Evolutionary conservation across 2,888 invertebrate species (phyloP).

Genomic region (Philopedon plagiatum): DNA sequence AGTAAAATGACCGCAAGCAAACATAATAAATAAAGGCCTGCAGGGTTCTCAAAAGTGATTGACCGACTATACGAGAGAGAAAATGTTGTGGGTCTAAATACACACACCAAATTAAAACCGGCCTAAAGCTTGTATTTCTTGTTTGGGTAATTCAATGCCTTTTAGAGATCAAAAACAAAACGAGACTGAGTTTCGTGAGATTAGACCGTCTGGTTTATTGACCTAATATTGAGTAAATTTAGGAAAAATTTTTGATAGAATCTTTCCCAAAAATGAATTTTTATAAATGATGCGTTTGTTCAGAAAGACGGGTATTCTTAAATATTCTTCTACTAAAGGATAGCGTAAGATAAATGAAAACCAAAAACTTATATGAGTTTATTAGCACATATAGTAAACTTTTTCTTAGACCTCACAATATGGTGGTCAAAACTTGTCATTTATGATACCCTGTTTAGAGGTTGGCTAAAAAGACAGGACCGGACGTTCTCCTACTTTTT

Average conservation of each 20-base stretch:
- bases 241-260: neutral
- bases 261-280: no score
- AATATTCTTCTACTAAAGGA: no score
- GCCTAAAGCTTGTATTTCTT: neutral
- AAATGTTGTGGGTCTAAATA: neutral
- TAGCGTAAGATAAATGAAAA: no score
- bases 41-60: slow-evolving; percentile 10
- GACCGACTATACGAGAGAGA: neutral
- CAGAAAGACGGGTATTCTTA: no score
- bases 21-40: slow-evolving; percentile 3
- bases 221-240: neutral
- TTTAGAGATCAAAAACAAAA: slow-evolving; percentile 8
- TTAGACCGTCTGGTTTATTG: slow-evolving; percentile 2
- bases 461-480: no score
- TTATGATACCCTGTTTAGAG: no score
- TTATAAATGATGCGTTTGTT: no score
- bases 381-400: no score
- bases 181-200: neutral
- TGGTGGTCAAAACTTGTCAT: no score
- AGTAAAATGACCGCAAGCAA: neutral
- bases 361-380: no score
- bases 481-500: no score
- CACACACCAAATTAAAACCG: neutral
- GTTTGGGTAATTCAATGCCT: slow-evolving; percentile 2
- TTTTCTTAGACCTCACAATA: no score